Evolutionary conservation across 2,113 vertebrate genomes (phyloP).

Genomic region (Cheirogaleus medius): DNA sequence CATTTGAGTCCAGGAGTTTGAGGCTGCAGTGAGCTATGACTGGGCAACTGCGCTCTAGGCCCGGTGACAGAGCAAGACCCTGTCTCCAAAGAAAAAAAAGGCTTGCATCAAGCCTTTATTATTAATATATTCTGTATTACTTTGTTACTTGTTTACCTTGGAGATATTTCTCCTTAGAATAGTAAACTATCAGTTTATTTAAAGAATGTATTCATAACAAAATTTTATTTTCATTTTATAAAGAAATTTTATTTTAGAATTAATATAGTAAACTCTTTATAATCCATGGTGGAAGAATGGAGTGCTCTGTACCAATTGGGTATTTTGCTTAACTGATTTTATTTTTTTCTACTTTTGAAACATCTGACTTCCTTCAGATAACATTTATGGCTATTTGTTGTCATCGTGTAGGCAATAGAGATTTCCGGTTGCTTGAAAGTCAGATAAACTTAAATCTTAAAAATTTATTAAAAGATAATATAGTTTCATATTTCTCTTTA

Average conservation of each 20-base stretch:
- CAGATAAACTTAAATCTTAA: background rate
- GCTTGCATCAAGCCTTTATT: background rate
- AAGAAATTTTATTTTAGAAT: constrained; percentile 31
- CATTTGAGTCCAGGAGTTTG: too few relatives aligned
- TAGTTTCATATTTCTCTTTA: constrained; percentile 20
- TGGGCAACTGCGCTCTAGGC: too few relatives aligned
- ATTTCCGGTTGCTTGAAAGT: background rate
- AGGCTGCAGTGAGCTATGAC: too few relatives aligned
- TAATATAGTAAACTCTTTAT: background rate
- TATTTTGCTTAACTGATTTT: constrained; percentile 34
- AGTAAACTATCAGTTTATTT: constrained; percentile 13
- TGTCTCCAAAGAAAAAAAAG: too few relatives aligned
- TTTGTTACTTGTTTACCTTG: background rate
- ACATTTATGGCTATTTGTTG: background rate
- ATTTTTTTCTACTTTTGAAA: background rate
- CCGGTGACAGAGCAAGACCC: too few relatives aligned
- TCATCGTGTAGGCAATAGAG: background rate
- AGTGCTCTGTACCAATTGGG: background rate
- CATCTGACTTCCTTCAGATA: constrained; percentile 14
- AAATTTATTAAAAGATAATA: constrained; percentile 45
- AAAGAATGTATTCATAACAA: constrained; percentile 6
- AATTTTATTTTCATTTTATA: constrained; percentile 42
- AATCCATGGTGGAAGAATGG: background rate
- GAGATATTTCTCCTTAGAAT: background rate
- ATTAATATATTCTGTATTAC: background rate